phyloP scores from a whole-genome alignment of 2,113 vertebrate species.

The Lamprotornis superbus region DNA sequence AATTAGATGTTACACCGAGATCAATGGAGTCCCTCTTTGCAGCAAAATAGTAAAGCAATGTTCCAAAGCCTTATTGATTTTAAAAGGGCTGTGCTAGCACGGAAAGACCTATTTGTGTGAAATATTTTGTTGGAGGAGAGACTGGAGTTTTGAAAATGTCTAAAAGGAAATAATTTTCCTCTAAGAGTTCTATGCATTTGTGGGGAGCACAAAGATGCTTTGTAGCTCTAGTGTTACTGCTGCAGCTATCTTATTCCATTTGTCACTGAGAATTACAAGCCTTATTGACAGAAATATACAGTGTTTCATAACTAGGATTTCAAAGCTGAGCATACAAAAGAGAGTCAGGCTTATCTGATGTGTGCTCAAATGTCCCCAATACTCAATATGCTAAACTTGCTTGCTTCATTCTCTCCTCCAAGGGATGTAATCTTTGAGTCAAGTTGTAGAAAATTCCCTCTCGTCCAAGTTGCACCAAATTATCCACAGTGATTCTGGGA shows the following conservation, averaged over 20 bases:
- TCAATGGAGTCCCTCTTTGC: not conserved
- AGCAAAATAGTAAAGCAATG: not conserved
- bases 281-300: not conserved
- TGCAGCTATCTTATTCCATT: not conserved
- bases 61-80: constrained; percentile 26
- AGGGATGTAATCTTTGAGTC: not conserved
- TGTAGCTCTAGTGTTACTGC: not conserved
- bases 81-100: not conserved
- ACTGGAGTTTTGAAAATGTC: not conserved
- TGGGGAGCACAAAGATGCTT: not conserved
- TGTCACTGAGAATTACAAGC: constrained; percentile 1
- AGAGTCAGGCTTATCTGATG: not conserved
- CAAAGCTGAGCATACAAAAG: constrained; percentile 1
- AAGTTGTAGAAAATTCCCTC: constrained; percentile 15
- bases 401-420: not conserved
- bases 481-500: constrained; percentile 25
- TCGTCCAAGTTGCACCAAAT: not conserved
- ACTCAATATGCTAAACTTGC: not conserved
- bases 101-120: not conserved
- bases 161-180: not conserved
- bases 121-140: not conserved
- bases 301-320: not conserved
- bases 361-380: not conserved
- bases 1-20: constrained; percentile 9
- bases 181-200: not conserved